phyloP scores from a whole-genome alignment of 1,140 invertebrate genomes.

The Drosophila virilis region DNA sequence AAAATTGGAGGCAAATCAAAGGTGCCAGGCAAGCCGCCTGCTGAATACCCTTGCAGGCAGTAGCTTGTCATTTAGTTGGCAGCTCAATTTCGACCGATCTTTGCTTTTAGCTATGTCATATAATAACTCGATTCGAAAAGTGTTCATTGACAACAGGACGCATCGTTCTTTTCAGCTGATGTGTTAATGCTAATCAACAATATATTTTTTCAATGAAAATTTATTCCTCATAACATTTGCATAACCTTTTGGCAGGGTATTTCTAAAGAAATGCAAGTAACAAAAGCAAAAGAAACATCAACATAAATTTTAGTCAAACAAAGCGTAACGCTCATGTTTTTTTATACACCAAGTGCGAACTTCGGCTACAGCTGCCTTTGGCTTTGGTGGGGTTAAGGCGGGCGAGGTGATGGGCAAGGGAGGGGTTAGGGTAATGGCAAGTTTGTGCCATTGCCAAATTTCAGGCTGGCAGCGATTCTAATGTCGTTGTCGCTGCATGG shows the following conservation, averaged over 20 bases:
- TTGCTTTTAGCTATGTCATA: no score
- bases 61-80: no score
- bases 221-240: no score
- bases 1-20: not conserved
- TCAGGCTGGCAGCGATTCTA: slow-evolving; percentile 55
- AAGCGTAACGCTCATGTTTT: slow-evolving; percentile 68
- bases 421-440: slow-evolving; percentile 68
- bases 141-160: no score
- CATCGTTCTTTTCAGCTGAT: no score
- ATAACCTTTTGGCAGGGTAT: not conserved
- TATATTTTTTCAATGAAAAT: no score
- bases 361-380: slow-evolving; percentile 9
- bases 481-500: slow-evolving; percentile 51
- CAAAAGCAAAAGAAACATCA: slow-evolving; percentile 66
- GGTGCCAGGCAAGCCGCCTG: not conserved
- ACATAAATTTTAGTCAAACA: slow-evolving; percentile 82
- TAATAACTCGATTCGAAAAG: no score
- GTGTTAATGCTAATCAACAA: no score
- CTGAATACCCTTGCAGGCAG: not conserved
- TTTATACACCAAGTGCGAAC: slow-evolving; percentile 42
- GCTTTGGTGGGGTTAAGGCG: not conserved
- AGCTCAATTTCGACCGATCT: no score
- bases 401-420: not conserved
- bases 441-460: slow-evolving; percentile 75
- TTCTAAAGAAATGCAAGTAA: not conserved